Base-by-base conservation (phyloP, 2,888 invertebrate genomes). In the Eumacrocentrus americanus region DNA sequence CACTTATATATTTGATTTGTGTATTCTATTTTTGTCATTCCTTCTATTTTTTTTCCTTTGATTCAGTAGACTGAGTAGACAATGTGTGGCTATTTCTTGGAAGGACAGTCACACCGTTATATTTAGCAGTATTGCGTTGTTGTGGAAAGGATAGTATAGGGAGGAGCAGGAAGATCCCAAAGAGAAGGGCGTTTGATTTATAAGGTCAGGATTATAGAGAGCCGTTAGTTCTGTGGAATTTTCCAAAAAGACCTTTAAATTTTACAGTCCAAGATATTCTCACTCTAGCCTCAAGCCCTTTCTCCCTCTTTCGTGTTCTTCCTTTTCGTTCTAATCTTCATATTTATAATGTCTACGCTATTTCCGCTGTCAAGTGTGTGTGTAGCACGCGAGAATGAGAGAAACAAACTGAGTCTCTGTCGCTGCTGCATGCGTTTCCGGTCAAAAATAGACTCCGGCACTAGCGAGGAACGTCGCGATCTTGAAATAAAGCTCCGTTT, bases 371-470 rank as follows among this genome's bases (percentile, higher is more conserved):
- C 4, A n/a, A n/a, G n/a, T n/a, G n/a, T n/a, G n/a, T n/a, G n/a
- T n/a, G n/a, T n/a, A n/a, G n/a, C n/a, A n/a, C n/a, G 29, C 29
- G 5, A 9, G 29, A 29, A 29, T 29, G n/a, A n/a, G n/a, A n/a
- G n/a, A n/a, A n/a, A n/a, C n/a, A n/a, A n/a, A n/a, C n/a, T 42
- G 16, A 7, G 11, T 2, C 35, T 9, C 42, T 42, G 7, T 9
- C 20, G 18, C 11, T 18, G 18, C 12, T 50, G 42, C 50, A 51
- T 58, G 57, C 48, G 57, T 58, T 58, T 51, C 50, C 42, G 50
- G 50, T 50, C 40, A 40, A 58, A 50, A 58, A 58, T 58, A 50
- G 40, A 56, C 20, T 48, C 25, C 14, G n/a, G 29, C 18, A 42
- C 42, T 34, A n/a, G 22, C 50, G 29, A 18, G 34, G 20, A 44